Evolutionary conservation across 2,113 vertebrate species (phyloP).

Genomic region (Anas platyrhynchos): DNA sequence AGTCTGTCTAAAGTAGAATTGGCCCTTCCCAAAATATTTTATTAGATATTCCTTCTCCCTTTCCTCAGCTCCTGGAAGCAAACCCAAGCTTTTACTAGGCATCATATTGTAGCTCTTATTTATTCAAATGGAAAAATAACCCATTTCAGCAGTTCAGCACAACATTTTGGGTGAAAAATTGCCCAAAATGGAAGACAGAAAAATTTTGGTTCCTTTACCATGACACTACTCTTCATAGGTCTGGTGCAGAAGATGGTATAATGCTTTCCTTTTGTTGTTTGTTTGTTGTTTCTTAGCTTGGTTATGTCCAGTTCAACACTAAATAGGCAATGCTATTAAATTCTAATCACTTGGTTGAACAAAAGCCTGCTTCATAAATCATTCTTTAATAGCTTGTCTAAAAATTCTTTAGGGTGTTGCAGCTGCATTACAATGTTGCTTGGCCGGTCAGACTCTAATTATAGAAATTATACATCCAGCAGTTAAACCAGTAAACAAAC

Average conservation of each 20-base stretch:
- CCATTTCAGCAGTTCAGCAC: neutral
- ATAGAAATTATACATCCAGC: conserved; percentile 59
- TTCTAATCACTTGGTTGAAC: conserved; percentile 77
- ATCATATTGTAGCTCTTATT: neutral
- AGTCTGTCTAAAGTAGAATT: neutral
- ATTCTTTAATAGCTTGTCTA: conserved; percentile 75
- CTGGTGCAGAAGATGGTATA: neutral
- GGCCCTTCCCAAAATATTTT: neutral
- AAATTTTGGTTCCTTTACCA: neutral
- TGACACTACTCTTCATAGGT: neutral
- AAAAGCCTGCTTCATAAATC: conserved; percentile 77
- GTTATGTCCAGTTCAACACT: conserved; percentile 54
- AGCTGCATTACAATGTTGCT: conserved; percentile 48
- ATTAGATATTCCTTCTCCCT: neutral
- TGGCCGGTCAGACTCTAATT: conserved; percentile 50
- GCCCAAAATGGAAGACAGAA: neutral
- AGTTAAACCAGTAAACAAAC: conserved; percentile 55
- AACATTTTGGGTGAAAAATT: neutral
- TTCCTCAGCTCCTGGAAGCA: neutral
- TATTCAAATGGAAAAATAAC: neutral
- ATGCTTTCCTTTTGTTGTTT: rapidly evolving
- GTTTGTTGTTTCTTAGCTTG: conserved; percentile 22
- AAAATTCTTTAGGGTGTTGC: conserved; percentile 69
- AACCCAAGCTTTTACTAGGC: neutral
- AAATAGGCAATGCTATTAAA: conserved; percentile 72